Conservation (phyloP, 2,113 vertebrate genomes). For the Cyprinus carpio region DNA sequence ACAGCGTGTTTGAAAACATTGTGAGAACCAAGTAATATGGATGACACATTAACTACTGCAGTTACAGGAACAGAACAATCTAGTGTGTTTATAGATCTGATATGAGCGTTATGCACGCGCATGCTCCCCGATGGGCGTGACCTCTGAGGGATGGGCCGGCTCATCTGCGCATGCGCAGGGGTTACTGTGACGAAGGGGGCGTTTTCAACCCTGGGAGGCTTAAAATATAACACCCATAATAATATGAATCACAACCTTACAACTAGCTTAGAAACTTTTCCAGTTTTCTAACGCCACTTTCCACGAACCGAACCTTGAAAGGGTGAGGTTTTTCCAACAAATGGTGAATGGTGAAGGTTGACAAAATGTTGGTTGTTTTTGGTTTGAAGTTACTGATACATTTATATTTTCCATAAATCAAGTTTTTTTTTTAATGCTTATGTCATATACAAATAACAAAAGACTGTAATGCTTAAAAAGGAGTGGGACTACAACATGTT, state of each 20-base stretch:
- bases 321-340: background rate
- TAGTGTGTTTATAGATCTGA: slow-evolving; percentile 9
- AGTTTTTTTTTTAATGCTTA: background rate
- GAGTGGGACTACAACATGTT: background rate
- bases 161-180: slow-evolving; percentile 7
- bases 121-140: background rate
- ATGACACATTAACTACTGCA: background rate
- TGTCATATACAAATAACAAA: background rate
- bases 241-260: background rate
- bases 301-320: background rate
- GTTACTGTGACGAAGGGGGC: background rate
- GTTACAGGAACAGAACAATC: background rate
- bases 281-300: background rate
- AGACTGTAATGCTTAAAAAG: background rate
- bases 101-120: slow-evolving; percentile 3
- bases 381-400: background rate
- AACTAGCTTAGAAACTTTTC: background rate
- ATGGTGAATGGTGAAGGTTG: background rate
- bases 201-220: background rate
- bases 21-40: background rate
- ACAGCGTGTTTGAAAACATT: slow-evolving; percentile 33
- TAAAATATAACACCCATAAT: slow-evolving; percentile 6
- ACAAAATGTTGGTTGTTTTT: background rate
- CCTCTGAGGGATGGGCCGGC: slow-evolving; percentile 19
- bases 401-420: background rate